Conservation (phyloP, 1,140 invertebrate species). For the Penaeus indicus region DNA sequence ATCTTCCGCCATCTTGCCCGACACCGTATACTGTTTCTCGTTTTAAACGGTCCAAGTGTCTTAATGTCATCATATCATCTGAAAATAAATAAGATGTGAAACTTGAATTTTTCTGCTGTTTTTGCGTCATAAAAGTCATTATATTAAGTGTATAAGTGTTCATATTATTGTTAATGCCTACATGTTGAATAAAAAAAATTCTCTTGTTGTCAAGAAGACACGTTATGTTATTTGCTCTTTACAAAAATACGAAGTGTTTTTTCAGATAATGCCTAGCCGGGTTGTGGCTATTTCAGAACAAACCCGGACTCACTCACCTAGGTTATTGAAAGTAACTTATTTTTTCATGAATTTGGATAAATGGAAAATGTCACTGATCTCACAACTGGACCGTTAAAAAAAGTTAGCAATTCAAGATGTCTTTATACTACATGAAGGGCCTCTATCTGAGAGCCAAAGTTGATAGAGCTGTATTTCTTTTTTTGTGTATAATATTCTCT, state of each 20-base stretch:
- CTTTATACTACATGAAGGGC: background rate
- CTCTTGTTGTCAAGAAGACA: conserved; percentile 57
- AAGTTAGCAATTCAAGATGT: background rate
- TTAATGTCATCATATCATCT: conserved; percentile 57
- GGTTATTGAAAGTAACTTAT: conserved; percentile 48
- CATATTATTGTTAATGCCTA: conserved; percentile 60
- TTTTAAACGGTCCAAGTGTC: conserved; percentile 59
- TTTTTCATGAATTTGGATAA: conserved; percentile 58
- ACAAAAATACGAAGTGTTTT: conserved; percentile 30
- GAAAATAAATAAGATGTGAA: conserved; percentile 27
- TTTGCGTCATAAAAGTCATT: conserved; percentile 19
- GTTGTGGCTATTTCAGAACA: conserved; percentile 17
- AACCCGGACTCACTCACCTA: conserved; percentile 36
- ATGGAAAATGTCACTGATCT: conserved; percentile 58
- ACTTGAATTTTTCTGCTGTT: conserved; percentile 7
- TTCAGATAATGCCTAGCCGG: conserved; percentile 31
- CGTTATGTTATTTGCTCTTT: conserved; percentile 44
- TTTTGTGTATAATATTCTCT: conserved; percentile 14
- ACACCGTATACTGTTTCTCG: no score
- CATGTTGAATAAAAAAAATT: conserved; percentile 54
- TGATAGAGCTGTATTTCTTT: no score
- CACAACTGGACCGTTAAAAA: conserved; percentile 53
- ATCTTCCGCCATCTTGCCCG: no score
- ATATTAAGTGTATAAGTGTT: conserved; percentile 62
- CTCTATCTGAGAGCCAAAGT: no score